Evolutionary conservation across 2,113 vertebrate genomes (phyloP), one percentile per base, ranked within the genome.

Genomic region (Odocoileus virginianus): DNA sequence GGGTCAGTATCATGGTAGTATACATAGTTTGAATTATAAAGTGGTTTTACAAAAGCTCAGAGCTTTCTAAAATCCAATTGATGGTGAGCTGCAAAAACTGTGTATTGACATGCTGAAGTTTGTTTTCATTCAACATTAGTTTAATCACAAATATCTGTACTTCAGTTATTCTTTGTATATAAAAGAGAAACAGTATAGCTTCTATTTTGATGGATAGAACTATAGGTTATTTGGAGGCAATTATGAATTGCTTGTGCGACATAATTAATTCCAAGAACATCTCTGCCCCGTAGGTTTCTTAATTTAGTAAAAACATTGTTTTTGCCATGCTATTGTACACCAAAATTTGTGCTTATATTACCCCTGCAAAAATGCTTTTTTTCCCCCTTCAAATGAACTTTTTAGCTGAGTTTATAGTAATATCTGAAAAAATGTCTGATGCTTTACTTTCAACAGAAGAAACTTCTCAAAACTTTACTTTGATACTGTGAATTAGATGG

Each of bases 271-370:
- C 6, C n/a, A 61, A 71, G 86, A 92, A 64, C 27, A 87, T 78
- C 60, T 92, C 83, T 96, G 79, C 87, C 96, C 36, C 43, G 57
- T 43, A 45, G 45, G 33, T 79, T 95, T 90, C 87, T 87, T 93
- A 92, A 76, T 97, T 96, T 91, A 87, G 94, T 83, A 90, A 71
- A 91, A 93, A 52, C 57, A 82, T 43, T 89, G 47, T 43, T 87
- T 89, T 94, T 74, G 33, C 28, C 17, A 54, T 55, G 43, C 27
- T 87, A 19, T 60, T 78, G 13, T 47, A 23, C 14, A 91, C 61
- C 61, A 96, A 96, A 81, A 43, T 88, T 54, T 45, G 28, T 94
- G n/a, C 83, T 97, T 55, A 50, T 93, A 81, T 40, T 86, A 71
- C 60, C 11, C 45, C n/a, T 74, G 36, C 13, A 93, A 79, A 88